Percentiles rank a stretch among this genome's conserved stretches.
Evolutionary conservation across 2,113 vertebrate species (phyloP).

Genomic region (Caranx ignobilis): DNA sequence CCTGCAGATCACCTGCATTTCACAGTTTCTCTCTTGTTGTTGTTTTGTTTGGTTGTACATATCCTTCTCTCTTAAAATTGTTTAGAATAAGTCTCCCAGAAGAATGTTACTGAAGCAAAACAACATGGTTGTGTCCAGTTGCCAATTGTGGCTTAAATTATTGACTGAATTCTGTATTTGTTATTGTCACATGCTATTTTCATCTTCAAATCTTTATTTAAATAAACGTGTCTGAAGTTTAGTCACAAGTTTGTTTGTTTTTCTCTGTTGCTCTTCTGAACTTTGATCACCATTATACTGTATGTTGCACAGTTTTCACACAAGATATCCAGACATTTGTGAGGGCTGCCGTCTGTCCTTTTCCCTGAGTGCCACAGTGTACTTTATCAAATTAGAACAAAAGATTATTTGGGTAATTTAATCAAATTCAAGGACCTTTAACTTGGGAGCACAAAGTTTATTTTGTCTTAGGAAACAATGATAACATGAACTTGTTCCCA

Average conservation of each 20-base stretch:
- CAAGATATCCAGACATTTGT: neutral
- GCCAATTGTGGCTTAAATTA: slow-evolving; percentile 67
- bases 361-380: neutral
- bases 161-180: slow-evolving; percentile 74
- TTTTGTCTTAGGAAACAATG: slow-evolving; percentile 55
- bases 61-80: slow-evolving; percentile 46
- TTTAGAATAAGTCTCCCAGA: slow-evolving; percentile 58
- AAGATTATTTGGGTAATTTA: slow-evolving; percentile 31
- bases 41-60: slow-evolving; percentile 53
- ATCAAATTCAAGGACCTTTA: slow-evolving; percentile 44
- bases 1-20: neutral
- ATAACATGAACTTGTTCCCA: slow-evolving; percentile 30
- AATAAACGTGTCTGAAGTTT: slow-evolving; percentile 70
- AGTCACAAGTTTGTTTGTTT: slow-evolving; percentile 42
- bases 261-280: slow-evolving; percentile 14
- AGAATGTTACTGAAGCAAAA: slow-evolving; percentile 66
- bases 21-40: slow-evolving; percentile 24
- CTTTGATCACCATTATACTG: neutral
- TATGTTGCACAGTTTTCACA: neutral
- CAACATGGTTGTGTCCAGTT: slow-evolving; percentile 61
- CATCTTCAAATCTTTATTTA: slow-evolving; percentile 63
- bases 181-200: slow-evolving; percentile 59
- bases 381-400: slow-evolving; percentile 35
- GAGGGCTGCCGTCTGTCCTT: neutral
- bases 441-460: slow-evolving; percentile 21